Conservation (phyloP, 2,113 vertebrate species). For the Sinocyclocheilus rhinocerous region DNA sequence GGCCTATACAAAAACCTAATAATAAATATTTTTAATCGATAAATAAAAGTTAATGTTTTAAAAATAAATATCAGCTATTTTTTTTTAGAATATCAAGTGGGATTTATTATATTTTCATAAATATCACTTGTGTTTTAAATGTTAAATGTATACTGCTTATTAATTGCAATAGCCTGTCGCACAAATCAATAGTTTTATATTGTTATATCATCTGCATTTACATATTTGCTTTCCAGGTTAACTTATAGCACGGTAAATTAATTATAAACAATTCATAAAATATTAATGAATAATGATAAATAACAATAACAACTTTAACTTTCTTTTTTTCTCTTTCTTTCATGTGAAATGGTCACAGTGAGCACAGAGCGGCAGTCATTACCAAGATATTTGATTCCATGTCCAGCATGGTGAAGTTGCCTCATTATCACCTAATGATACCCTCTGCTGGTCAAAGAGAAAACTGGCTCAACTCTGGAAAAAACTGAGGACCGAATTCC, state of each 20-base stretch:
- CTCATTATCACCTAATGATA: not conserved
- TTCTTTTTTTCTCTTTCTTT: not conserved
- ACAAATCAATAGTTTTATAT: not conserved
- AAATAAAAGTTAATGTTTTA: not conserved
- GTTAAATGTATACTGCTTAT: no score
- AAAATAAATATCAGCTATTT: no score
- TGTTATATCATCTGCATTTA: not conserved
- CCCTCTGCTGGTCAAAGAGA: not conserved
- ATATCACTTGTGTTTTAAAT: not conserved
- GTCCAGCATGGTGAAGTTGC: no score
- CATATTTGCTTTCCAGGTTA: not conserved
- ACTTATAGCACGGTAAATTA: no score
- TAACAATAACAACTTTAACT: not conserved
- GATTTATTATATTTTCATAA: no score
- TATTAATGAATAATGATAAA: no score
- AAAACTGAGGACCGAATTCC: not conserved
- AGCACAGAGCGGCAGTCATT: not conserved
- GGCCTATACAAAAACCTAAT: no score
- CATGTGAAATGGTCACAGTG: not conserved
- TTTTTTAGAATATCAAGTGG: no score
- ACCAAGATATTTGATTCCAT: not conserved
- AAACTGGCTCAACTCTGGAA: not conserved
- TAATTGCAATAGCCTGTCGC: no score
- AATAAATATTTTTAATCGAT: not conserved
- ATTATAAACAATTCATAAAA: no score